Base-by-base conservation (phyloP, 2,113 vertebrate species). In the Hiodon alosoides region DNA sequence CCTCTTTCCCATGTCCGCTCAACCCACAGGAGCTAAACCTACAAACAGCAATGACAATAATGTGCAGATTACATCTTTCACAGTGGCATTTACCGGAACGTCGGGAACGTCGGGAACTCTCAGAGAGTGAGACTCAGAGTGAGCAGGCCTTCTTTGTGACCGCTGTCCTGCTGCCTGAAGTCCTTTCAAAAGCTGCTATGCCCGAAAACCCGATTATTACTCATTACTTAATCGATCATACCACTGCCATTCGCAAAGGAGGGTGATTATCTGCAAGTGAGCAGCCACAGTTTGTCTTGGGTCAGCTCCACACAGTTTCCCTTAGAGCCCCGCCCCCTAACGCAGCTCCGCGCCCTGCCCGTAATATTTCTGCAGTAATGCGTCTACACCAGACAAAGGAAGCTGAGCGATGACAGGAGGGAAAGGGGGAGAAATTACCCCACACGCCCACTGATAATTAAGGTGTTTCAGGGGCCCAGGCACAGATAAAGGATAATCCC, bases 51-150 rank as follows among this genome's bases (percentile, higher is more conserved):
- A 83, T 75, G 83, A 81, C 80, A 75, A 79, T 71, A 81, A 80
- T 65, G 68, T 5, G 10, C 58, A 67, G 69, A 74, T 77, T 84
- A 82, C 83, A 84, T 81, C 73, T 61, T 75, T 80, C 69, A 78
- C 57, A 50, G 73, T 78, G 83, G 85, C 85, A 82, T 73, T 53
- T 76, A 73, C 72, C 86, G 86, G 85, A 87, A 84, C 11, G 75
- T 77, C 79, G 67, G 78, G 77, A 73, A 77, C 71, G 51, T 51
- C 68, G 69, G 13, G 62, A 72, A 62, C 70, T 71, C 74, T 55
- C 67, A 70, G 7, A 60, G 75, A 80, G 68, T 78, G 81, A 81
- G 73, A 80, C 53, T 54, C 3, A 1, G 3, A 9, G 54, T 70
- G 2, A 54, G 57, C 7, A 51, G 58, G 53, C 61, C 67, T 31